A percentile compares a stretch with the other conserved stretches of the same genome.
phyloP scores from a whole-genome alignment of 2,797 vertebrate species.

The Liparis tanakae region DNA sequence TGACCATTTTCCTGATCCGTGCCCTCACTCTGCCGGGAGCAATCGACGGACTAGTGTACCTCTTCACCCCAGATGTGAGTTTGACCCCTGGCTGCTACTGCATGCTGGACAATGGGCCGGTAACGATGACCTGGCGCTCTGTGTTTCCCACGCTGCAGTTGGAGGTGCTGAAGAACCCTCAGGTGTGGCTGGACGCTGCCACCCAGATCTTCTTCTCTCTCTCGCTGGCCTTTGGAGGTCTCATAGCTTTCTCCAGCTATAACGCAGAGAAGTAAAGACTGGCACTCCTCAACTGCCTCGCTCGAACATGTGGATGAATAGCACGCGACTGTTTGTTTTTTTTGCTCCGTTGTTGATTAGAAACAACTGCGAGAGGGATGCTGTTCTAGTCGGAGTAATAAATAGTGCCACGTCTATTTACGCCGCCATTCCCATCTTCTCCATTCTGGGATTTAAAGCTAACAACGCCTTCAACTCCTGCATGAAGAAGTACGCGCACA shows the following conservation, averaged over 20 bases:
- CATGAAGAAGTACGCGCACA: conserved; percentile 77
- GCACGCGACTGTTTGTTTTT: neutral
- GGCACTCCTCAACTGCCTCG: neutral
- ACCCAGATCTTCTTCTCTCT: conserved; percentile 96
- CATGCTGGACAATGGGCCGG: neutral
- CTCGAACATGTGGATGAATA: neutral
- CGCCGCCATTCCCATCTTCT: conserved; percentile 89
- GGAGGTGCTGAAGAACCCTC: conserved; percentile 83
- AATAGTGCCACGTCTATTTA: conserved; percentile 93
- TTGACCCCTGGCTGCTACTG: neutral
- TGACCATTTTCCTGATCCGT: conserved; percentile 89
- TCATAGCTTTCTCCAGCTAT: conserved; percentile 94
- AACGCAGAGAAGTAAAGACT: conserved; percentile 83
- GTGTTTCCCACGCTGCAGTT: conserved; percentile 63
- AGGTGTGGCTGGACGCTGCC: conserved; percentile 92
- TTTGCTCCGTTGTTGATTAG: conserved; percentile 67
- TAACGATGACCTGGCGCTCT: neutral
- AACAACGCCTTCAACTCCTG: conserved; percentile 80
- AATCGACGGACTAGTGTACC: conserved; percentile 83
- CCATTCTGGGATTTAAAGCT: conserved; percentile 94
- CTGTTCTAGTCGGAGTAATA: conserved; percentile 86
- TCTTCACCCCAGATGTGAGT: conserved; percentile 92
- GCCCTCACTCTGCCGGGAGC: conserved; percentile 90
- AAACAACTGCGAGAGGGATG: conserved; percentile 91
- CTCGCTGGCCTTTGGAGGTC: conserved; percentile 90